phyloP scores from a whole-genome alignment of 1,140 invertebrate species.

The Pseudomyrmex sp. region DNA sequence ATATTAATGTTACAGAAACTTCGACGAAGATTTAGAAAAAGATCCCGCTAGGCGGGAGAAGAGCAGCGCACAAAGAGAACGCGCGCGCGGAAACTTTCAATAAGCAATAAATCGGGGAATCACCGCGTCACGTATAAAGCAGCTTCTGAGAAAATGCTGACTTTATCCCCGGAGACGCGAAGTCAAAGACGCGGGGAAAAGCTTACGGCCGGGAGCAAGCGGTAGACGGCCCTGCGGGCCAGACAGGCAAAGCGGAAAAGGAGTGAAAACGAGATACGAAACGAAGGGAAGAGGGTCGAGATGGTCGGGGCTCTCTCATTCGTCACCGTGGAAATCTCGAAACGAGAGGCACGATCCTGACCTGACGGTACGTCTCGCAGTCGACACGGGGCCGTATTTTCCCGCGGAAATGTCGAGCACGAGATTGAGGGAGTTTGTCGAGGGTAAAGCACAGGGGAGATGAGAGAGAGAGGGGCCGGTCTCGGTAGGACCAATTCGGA shows the following conservation, averaged over 20 bases:
- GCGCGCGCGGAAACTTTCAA: neutral
- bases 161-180: constrained; percentile 15
- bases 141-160: constrained; percentile 35
- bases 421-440: constrained; percentile 61
- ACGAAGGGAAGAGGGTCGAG: constrained; percentile 10
- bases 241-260: constrained; percentile 36
- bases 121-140: constrained; percentile 4
- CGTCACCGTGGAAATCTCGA: constrained; percentile 68
- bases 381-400: constrained; percentile 64
- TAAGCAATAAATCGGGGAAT: neutral
- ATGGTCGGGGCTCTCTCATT: constrained; percentile 32
- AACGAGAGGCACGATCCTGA: constrained; percentile 55
- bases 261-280: constrained; percentile 51
- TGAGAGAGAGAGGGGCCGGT: neutral
- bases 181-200: constrained; percentile 20
- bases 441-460: constrained; percentile 1
- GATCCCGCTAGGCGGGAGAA: neutral
- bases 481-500: constrained; percentile 58
- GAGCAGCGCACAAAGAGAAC: neutral
- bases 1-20: too few species aligned
- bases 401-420: constrained; percentile 56
- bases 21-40: neutral
- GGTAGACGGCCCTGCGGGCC: neutral
- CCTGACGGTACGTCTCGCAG: constrained; percentile 50
- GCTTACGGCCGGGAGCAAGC: constrained; percentile 18